Evolutionary conservation across 2,888 invertebrate genomes (phyloP).

Genomic region (Mythimna pallens): DNA sequence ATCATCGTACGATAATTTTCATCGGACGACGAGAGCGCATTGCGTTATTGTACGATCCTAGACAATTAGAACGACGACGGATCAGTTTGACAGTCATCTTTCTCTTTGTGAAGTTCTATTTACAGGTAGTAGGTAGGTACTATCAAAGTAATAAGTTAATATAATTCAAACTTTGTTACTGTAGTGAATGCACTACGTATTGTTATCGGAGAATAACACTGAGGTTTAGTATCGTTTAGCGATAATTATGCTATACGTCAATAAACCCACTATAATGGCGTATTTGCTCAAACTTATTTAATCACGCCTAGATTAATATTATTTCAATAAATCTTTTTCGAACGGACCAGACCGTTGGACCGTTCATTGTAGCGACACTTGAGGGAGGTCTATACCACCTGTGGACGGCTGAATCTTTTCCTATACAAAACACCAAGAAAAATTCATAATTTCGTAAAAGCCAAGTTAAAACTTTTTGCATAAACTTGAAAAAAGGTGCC

Average conservation of each 20-base stretch:
- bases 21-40: background rate
- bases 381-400: no score
- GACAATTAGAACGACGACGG: background rate
- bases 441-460: background rate
- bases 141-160: slow-evolving; percentile 35
- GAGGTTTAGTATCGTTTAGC: background rate
- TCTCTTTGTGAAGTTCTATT: slow-evolving; percentile 4
- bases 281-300: background rate
- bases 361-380: no score
- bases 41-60: background rate
- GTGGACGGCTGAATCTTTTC: no score
- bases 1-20: background rate
- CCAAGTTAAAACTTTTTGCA: background rate
- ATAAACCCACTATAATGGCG: background rate
- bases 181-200: slow-evolving; percentile 3
- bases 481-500: no score
- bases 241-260: slow-evolving; percentile 4
- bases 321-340: background rate
- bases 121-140: no score
- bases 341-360: no score
- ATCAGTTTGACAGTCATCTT: background rate
- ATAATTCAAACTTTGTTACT: slow-evolving; percentile 19
- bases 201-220: slow-evolving; percentile 21
- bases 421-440: background rate
- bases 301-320: background rate